A percentile compares a stretch with the other conserved stretches of the same genome.
These are phyloP conservation scores for Drosophila greeni DNA, from an alignment of 2,888 invertebrate genomes.

Conservation along the genomic window DNA sequence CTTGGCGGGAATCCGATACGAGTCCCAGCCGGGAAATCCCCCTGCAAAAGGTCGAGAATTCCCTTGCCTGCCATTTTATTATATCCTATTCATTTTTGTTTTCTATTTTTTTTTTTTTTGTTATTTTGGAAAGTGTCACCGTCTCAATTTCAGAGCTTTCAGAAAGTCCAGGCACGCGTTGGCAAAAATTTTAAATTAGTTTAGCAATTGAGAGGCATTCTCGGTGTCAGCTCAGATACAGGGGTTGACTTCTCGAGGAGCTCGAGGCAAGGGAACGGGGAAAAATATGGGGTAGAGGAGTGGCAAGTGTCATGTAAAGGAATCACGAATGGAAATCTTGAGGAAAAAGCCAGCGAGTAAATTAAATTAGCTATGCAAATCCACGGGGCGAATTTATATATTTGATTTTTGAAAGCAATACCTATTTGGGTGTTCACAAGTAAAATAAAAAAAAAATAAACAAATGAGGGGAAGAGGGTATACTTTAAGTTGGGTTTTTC, in stretches of 20 bases:
- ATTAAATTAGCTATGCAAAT: constrained; percentile 78
- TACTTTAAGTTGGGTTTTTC: too few species aligned
- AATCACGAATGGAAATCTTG: constrained; percentile 52
- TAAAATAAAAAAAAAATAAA: not conserved
- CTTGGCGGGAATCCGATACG: constrained; percentile 1
- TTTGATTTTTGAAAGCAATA: constrained; percentile 48
- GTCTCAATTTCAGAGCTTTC: constrained; percentile 55
- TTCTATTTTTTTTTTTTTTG: not conserved
- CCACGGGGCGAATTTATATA: constrained; percentile 47
- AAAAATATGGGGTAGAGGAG: not conserved
- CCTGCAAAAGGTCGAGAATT: constrained; percentile 38
- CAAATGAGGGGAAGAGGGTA: too few species aligned
- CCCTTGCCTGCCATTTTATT: constrained; percentile 2
- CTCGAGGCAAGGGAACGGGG: not conserved
- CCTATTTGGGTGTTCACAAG: not conserved
- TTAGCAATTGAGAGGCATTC: constrained; percentile 64
- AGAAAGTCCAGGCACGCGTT: constrained; percentile 58
- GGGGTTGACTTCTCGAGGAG: constrained; percentile 6
- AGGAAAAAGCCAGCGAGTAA: constrained; percentile 41
- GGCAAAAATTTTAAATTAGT: constrained; percentile 70
- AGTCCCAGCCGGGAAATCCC: constrained; percentile 40
- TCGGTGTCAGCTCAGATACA: constrained; percentile 42
- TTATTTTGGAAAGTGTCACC: constrained; percentile 34
- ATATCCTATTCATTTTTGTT: too few species aligned
- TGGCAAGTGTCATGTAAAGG: constrained; percentile 19